Percentiles rank a stretch among this genome's conserved stretches.
Conservation (phyloP, 2,113 vertebrate species). For the Gnathonemus echidnorhynchus region DNA sequence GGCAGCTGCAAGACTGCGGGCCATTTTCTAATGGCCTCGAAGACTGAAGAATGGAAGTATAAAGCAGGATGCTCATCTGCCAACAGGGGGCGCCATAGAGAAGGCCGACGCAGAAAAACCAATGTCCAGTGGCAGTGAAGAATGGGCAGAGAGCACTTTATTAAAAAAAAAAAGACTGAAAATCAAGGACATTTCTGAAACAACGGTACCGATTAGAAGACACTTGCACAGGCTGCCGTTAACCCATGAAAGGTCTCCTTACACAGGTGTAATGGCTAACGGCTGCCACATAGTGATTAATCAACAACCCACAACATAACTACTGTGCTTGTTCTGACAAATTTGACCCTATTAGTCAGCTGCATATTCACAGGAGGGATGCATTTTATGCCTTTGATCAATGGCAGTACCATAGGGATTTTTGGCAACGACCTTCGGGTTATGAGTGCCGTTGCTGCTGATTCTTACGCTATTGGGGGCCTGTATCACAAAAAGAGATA, state of each 20-base stretch:
- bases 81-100: background rate
- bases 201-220: background rate
- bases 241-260: background rate
- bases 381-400: background rate
- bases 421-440: background rate
- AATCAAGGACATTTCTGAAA: background rate
- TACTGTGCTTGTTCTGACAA: background rate
- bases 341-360: background rate
- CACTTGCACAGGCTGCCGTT: background rate
- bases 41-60: background rate
- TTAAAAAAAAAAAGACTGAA: background rate
- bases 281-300: background rate
- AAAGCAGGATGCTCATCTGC: background rate
- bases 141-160: background rate
- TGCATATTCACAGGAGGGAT: background rate
- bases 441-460: background rate
- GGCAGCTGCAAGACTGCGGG: background rate
- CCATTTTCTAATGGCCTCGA: background rate
- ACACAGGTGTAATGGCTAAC: background rate
- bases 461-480: background rate
- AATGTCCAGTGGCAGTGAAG: background rate
- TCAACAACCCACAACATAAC: background rate
- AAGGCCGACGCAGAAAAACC: background rate
- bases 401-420: background rate
- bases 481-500: background rate